phyloP scores from a whole-genome alignment of 2,113 vertebrate genomes.

The Apaloderma vittatum region DNA sequence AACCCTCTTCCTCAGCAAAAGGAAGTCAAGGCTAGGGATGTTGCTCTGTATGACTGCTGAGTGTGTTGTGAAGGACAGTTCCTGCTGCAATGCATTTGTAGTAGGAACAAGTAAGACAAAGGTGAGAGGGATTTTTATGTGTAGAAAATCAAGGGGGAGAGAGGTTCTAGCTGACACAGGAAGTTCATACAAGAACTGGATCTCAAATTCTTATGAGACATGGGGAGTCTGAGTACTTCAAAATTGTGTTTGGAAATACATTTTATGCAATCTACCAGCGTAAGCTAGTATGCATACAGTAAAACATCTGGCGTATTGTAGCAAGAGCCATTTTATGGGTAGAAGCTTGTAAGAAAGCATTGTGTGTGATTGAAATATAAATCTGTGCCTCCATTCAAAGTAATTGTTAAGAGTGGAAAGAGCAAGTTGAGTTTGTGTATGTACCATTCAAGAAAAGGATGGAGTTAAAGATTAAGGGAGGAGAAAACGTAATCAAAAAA shows the following conservation, averaged over 20 bases:
- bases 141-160: neutral
- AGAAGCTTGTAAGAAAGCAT: neutral
- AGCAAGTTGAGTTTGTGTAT: neutral
- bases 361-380: neutral
- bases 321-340: neutral
- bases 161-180: neutral
- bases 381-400: neutral
- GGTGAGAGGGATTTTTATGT: neutral
- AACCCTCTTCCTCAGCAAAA: neutral
- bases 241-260: neutral
- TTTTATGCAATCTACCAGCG: neutral
- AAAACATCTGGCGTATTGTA: neutral
- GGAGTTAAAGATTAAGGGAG: neutral
- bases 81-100: neutral
- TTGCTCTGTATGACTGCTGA: fast-evolving
- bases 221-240: neutral
- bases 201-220: neutral
- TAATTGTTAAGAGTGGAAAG: neutral
- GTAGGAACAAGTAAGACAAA: neutral
- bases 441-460: neutral
- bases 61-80: neutral
- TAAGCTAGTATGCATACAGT: neutral
- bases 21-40: neutral
- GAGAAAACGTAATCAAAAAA: neutral
- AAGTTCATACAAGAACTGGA: neutral